Evolutionary conservation across 2,113 vertebrate species (phyloP), one percentile per base, ranked within the genome.

Genomic region (Pelecanus crispus): DNA sequence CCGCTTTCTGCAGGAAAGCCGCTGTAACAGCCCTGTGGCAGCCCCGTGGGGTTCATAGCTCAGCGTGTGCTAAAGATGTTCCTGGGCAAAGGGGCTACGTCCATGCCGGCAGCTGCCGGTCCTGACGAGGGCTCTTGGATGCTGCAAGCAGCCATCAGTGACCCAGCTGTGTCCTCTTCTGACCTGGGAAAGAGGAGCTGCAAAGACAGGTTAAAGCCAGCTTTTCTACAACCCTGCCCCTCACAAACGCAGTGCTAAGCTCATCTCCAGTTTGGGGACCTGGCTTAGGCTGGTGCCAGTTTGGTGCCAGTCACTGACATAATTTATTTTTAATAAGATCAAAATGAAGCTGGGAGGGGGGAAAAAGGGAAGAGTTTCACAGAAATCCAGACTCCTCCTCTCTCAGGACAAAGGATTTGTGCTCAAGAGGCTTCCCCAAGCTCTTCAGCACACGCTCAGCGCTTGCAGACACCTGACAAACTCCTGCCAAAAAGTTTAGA

Each of bases 11-110:
- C 0, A 4, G 61, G 34, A 61, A 29, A 21, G 28, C 38, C 1
- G 1, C 52, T 28, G 2, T 31, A 14, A 6, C 16, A 86, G 36
- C n/a, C 34, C 22, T n/a, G 49, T 2, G 5, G 55, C 68, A 84
- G 56, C 44, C 73, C 72, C 4, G 1, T 2, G 42, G n/a, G 2
- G 6, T 26, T 83, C 53, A 8, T 0, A 7, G 53, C 1, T 59
- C 58, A 47, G 17, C 2, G 3, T 0, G 4, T 19, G 78, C 55
- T 49, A 4, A 34, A 20, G 11, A 14, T 6, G 40, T 9, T 45
- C 67, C 34, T 17, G 26, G 49, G 36, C 49, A 72, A 71, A 82
- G 61, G 36, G 61, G 18, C 45, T 89, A 19, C 4, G 3, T 40
- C 32, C 6, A 5, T 7, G 22, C 85, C 73, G 62, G 62, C 62